Evolutionary conservation across 2,113 vertebrate species (phyloP).

Genomic region (Scortum barcoo): DNA sequence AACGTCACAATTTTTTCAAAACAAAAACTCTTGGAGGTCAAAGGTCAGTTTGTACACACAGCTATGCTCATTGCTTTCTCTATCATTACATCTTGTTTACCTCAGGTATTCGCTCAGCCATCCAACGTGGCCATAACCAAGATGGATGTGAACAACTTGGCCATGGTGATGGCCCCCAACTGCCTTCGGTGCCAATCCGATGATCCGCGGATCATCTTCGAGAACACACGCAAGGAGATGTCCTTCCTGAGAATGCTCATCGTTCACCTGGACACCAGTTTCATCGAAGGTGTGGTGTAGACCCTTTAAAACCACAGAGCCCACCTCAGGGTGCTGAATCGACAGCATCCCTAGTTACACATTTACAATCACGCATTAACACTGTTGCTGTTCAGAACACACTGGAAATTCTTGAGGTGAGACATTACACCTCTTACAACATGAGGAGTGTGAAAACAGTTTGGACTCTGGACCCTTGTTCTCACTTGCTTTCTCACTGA

Average conservation of each 20-base stretch:
- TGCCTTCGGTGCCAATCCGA: constrained; percentile 93
- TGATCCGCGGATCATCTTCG: constrained; percentile 91
- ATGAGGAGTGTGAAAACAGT: constrained; percentile 27
- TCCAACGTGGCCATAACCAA: constrained; percentile 91
- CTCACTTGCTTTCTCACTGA: constrained; percentile 22
- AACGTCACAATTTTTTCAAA: background rate
- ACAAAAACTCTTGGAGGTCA: constrained; percentile 6
- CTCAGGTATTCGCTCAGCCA: constrained; percentile 91
- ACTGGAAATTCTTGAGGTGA: constrained; percentile 67
- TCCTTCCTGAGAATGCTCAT: constrained; percentile 93
- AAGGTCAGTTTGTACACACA: constrained; percentile 16
- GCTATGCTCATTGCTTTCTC: background rate
- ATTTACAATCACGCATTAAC: constrained; percentile 54
- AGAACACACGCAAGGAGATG: constrained; percentile 95
- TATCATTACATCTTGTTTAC: constrained; percentile 9
- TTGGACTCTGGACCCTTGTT: constrained; percentile 30
- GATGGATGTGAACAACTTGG: constrained; percentile 95
- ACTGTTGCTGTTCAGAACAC: constrained; percentile 67
- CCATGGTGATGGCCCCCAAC: constrained; percentile 96
- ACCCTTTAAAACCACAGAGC: background rate
- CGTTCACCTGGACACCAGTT: constrained; percentile 91
- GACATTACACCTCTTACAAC: constrained; percentile 33
- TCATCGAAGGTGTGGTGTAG: constrained; percentile 89
- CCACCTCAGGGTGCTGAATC: background rate
- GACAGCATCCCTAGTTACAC: background rate